Base-by-base conservation (phyloP, 2,888 invertebrate species). In the Tetragnatha montana region DNA sequence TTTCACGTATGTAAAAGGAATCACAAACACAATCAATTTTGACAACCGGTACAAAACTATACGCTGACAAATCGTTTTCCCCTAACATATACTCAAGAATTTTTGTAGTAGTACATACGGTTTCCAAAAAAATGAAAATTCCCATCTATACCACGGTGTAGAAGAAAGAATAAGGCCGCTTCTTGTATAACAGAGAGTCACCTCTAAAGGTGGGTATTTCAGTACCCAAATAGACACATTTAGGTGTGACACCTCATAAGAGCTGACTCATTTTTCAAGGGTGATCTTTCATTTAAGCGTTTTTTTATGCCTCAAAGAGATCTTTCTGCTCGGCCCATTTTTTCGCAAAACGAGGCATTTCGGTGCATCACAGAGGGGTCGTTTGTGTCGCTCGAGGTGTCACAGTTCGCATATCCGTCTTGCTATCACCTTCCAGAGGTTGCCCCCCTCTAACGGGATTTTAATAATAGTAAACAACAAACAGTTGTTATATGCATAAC, bases 371-470 rank as follows among this genome's bases (percentile, higher is more conserved):
- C 21, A 47, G 50, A 22, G 75, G 19, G 68, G 68, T 75, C 74
- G 84, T 84, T 85, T 49, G 49, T 21, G 82, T 21, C 49, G 35
- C 78, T 76, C 51, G 19, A 75, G 81, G 75, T 81, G 87, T 87
- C 87, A 81, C 81, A 87, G 81, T 81, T 87, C 75, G 68, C 51
- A 49, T 73, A 86, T 87, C 81, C 81, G 81, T 87, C 87, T 81
- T 47, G 81, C 47, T 87, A 87, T 87, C 87, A 35, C 87, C 87
- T 87, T 87, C 49, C 86, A 74, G 21, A 74, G 74, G 14, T 35
- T 51, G 74, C 74, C 51, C 73, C 22, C 74, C 51, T 73, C 22
- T 82, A 47, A 35, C 22, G n/a, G 21, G 50, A 73, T 73, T 74
- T 82, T 74, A 74, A 74, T 82, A 74, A 82, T 82, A 74, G 73